These are phyloP conservation scores for Heterohyrax brucei DNA, from an alignment of 2,797 vertebrate species.

Conservation along the genomic window DNA sequence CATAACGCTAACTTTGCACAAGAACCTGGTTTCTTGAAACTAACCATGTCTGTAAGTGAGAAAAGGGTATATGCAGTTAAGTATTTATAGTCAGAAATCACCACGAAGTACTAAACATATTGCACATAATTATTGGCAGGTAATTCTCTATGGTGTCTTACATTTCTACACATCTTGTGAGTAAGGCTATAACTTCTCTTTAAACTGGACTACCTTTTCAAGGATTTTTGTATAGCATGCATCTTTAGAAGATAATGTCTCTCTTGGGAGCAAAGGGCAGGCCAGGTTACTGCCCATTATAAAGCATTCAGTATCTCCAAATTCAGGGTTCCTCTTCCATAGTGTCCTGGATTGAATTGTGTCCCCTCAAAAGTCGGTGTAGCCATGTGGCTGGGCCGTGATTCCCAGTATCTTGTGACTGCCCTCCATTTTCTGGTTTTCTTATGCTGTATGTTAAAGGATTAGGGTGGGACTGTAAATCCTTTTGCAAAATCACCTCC, in stretches of 20 bases:
- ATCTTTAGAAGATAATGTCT: neutral
- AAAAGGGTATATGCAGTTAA: neutral
- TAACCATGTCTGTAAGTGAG: no score
- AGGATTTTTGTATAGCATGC: neutral
- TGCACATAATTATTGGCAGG: neutral
- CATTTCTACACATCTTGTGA: neutral
- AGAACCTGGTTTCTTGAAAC: no score
- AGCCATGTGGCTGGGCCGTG: no score
- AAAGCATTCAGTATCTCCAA: neutral
- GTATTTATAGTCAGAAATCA: slow-evolving; percentile 27
- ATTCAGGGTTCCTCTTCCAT: neutral
- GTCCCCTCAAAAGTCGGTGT: no score
- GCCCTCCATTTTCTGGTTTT: no score
- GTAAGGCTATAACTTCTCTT: neutral
- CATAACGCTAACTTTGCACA: no score
- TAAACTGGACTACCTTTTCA: neutral
- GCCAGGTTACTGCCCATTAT: neutral
- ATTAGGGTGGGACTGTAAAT: no score
- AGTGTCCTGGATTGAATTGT: no score
- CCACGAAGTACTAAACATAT: neutral
- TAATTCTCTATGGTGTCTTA: neutral
- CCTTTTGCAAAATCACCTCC: no score
- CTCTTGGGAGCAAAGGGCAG: neutral
- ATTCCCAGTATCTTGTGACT: no score
- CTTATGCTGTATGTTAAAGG: no score